Evolutionary conservation across 2,113 vertebrate species (phyloP), one percentile per base, ranked within the genome.

Genomic region (Otocyon megalotis): DNA sequence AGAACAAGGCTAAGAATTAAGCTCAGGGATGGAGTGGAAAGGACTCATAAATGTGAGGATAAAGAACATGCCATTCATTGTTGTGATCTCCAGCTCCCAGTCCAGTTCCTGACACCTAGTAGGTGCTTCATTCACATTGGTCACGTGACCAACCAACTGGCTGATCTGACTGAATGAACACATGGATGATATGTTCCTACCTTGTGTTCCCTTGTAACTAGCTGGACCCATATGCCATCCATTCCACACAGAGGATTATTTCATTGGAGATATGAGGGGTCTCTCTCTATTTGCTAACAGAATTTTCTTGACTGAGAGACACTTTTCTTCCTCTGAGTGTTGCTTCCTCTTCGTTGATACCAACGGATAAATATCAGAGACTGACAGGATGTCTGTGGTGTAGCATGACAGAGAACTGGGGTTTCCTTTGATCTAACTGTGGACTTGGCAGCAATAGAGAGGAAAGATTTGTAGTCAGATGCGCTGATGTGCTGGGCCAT

Each of bases 311-410:
- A 60, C 77, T n/a, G 35, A 83, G 53, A 60, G 71, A 81, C 1
- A 30, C 10, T 58, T 72, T 72, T 58, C 67, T 92, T 83, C 43
- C 63, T 28, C 88, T 86, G 76, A 35, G 69, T 62, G 35, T 56
- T 32, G 12, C 67, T 97, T 98, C 95, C 86, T 97, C 65, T 95
- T 97, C 48, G 54, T 53, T 76, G 58, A 43, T 32, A 24, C 15
- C 17, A 50, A 54, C 7, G 62, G 30, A 13, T 35, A 86, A 72
- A 53, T 43, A 37, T 90, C 96, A 94, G 86, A 82, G 32, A 17
- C 26, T n/a, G 22, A 65, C 90, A 81, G 88, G 94, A 89, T 74
- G n/a, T 89, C 60, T 86, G 88, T 82, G 60, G 88, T 77, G 32
- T 30, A 5, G 35, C 58, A 35, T 65, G 67, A 86, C 72, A 17